phyloP scores from a whole-genome alignment of 1,140 invertebrate species.

The Drosophila jambulina region DNA sequence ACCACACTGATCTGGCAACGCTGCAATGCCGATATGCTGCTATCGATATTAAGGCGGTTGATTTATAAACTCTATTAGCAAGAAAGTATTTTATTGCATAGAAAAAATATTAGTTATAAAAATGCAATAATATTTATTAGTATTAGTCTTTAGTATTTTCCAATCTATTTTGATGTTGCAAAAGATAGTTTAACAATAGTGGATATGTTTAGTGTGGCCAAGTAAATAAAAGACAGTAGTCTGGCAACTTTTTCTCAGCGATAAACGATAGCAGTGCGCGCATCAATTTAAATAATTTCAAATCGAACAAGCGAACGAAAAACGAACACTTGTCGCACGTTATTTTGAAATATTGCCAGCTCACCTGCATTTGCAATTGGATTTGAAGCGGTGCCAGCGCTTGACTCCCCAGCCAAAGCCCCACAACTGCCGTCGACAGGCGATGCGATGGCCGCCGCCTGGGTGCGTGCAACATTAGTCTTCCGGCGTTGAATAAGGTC shows the following conservation, averaged over 20 bases:
- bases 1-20: conserved; percentile 6
- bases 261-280: conserved; percentile 10
- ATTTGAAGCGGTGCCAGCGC: conserved; percentile 41
- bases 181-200: background rate
- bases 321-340: background rate
- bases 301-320: background rate
- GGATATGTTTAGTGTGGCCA: too few relatives aligned
- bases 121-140: background rate
- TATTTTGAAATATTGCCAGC: background rate
- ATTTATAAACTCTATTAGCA: background rate
- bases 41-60: conserved; percentile 1
- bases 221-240: background rate
- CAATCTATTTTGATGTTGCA: background rate
- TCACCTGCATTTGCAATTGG: conserved; percentile 58
- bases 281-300: background rate
- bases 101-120: background rate
- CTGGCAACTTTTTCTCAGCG: conserved; percentile 14
- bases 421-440: conserved; percentile 58
- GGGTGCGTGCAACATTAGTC: conserved; percentile 84
- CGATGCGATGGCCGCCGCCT: conserved; percentile 48
- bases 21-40: background rate
- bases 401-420: conserved; percentile 45
- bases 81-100: background rate
- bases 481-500: conserved; percentile 89
- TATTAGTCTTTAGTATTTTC: too few relatives aligned